phyloP scores from a whole-genome alignment of 2,113 vertebrate species.

The Diphyllodes magnificus region DNA sequence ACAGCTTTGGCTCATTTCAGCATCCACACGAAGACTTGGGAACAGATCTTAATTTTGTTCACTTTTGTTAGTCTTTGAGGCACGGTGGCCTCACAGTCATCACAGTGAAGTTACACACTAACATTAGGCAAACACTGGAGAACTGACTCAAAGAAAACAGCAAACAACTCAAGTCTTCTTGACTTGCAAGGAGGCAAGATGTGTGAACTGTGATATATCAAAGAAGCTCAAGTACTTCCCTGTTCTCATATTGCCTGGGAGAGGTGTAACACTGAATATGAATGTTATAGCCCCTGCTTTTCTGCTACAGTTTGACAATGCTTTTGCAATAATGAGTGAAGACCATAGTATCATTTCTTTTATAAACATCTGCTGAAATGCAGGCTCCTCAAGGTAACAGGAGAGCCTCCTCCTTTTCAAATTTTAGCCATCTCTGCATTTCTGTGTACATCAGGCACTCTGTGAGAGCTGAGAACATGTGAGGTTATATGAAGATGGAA shows the following conservation, averaged over 20 bases:
- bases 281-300: neutral
- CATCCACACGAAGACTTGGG: neutral
- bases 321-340: neutral
- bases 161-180: neutral
- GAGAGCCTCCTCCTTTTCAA: neutral
- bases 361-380: neutral
- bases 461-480: neutral
- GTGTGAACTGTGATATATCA: neutral
- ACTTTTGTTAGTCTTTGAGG: neutral
- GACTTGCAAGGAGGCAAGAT: neutral
- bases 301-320: neutral
- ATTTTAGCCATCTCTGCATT: neutral
- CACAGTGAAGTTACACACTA: neutral
- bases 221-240: neutral
- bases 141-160: neutral
- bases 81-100: neutral
- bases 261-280: neutral
- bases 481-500: neutral
- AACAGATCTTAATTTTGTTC: neutral
- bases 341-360: rapidly evolving
- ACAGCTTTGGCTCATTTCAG: neutral
- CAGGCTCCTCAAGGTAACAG: neutral
- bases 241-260: neutral
- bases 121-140: neutral
- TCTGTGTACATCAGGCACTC: neutral